Base-by-base conservation (phyloP, 1,140 invertebrate genomes). In the Solen grandis region DNA sequence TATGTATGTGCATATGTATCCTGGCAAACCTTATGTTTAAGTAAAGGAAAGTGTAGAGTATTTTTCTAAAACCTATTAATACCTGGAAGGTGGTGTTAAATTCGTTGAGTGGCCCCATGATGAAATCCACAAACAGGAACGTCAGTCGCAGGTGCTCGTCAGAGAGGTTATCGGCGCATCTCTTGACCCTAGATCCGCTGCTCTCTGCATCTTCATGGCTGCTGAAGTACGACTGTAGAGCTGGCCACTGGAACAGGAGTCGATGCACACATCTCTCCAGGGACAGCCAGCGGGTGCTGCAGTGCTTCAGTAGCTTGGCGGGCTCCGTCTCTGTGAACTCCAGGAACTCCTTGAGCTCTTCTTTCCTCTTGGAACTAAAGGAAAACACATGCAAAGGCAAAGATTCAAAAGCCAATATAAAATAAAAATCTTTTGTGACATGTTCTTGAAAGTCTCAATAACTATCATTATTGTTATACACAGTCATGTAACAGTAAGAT, bases 171-270 rank as follows among this genome's bases (percentile, higher is more conserved):
- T 78, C 50, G 19, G 2, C 13, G 0, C 31, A 13, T 5, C 81
- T 19, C 36, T 66, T 41, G 4, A 83, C 73, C 63, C 62, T 33
- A 29, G 81, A 74, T 19, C 84, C 77, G n/a, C 29, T 55, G 25
- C 73, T 70, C 14, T 84, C 84, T 8, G 33, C 33, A 22, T 85
- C 84, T 3, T 55, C 29, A 63, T 85, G 81, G 59, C 68, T 85
- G 13, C 8, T 14, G 66, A 83, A 85, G 73, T 83, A 84, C n/a
- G 55, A 46, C 14, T 16, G 2, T 10, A 83, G 57, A 2, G 81
- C 82, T 31, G 82, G 55, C 60, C 60, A 75, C 68, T 84, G 84
- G 22, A 82, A 33, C 5, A 85, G 36, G 4, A 60, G 29, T 5
- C 82, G 27, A 0, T 62, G 29, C 2, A 82, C 57, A 50, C 59